Evolutionary conservation across 2,888 invertebrate species (phyloP).

Genomic region (Boloria euphrosyne): DNA sequence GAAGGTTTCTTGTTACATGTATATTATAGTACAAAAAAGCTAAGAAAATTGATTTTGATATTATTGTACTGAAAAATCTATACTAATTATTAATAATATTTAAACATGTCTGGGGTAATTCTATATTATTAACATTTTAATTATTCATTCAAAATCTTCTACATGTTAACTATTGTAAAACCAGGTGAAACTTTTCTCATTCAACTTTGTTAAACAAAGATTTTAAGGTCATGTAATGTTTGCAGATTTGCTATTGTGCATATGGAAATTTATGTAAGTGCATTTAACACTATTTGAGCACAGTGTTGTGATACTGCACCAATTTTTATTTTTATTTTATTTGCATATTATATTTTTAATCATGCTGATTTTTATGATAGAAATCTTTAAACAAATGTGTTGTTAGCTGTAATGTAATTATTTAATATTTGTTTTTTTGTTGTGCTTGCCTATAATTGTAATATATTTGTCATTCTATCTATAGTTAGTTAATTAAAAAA

Average conservation of each 20-base stretch:
- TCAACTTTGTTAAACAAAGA: background rate
- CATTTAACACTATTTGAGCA: slow-evolving; percentile 10
- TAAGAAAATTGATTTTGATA: no score
- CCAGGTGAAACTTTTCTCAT: background rate
- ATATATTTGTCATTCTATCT: slow-evolving; percentile 7
- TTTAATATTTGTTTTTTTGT: background rate
- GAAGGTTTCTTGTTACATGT: no score
- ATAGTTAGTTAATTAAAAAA: background rate
- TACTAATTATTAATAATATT: no score
- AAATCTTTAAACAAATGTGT: no score
- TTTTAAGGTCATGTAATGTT: slow-evolving; percentile 12
- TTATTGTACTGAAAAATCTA: no score
- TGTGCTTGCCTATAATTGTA: background rate
- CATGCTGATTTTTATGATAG: background rate
- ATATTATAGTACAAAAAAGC: no score
- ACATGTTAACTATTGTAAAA: no score
- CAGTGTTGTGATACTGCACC: slow-evolving; percentile 1
- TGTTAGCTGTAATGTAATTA: no score
- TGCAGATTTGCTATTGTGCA: slow-evolving; percentile 24
- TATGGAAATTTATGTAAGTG: slow-evolving; percentile 29
- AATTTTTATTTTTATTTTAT: background rate
- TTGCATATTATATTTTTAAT: background rate
- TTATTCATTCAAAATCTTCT: no score
- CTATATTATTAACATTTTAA: no score
- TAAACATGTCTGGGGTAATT: no score